Evolutionary conservation across 1,140 invertebrate species (phyloP), one percentile per base, ranked within the genome.

Genomic region (Archivesica marissinica): DNA sequence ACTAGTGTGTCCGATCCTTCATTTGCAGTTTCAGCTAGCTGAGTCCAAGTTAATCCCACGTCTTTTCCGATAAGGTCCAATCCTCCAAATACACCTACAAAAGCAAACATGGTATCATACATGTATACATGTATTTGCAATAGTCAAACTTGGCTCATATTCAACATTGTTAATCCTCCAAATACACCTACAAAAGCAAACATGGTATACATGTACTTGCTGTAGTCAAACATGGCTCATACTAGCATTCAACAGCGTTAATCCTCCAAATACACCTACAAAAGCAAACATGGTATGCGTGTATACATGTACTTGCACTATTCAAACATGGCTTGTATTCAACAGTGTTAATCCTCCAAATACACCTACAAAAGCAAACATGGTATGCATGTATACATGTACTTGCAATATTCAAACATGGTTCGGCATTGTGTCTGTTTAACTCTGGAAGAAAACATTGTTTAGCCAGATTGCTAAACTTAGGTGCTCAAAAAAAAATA

Each of bases 61-160:
- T 81, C 64, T 50, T 84, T 80, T 20, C 90, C 91, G 54, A 89
- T 86, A 2, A 91, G 41, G 54, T 91, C 89, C n/a, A 91, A 74
- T 33, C 85, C 86, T 0, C 90, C 90, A 84, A 90, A 91, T n/a
- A 89, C 87, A 75, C 75, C 86, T 90, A 44, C 20, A 50, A 74
- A 59, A 59, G 17, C 54, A 76, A 17, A 64, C 6, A 7, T n/a
- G 7, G 17, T 47, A 9, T 47, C 44, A 47, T 7, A 17, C 17
- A 17, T 9, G 17, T 7, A 47, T 7, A 47, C 7, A 47, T 7
- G 17, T 47, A 47, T 7, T 47, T 9, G 44, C 17, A 47, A 17
- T 47, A 47, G 44, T 17, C 44, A 47, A 47, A 7, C 17, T 47
- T 47, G 17, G n/a, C n/a, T n/a, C 44, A 9, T 47, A 9, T 47